phyloP scores from a whole-genome alignment of 2,888 invertebrate species.

The Orthosia incerta region DNA sequence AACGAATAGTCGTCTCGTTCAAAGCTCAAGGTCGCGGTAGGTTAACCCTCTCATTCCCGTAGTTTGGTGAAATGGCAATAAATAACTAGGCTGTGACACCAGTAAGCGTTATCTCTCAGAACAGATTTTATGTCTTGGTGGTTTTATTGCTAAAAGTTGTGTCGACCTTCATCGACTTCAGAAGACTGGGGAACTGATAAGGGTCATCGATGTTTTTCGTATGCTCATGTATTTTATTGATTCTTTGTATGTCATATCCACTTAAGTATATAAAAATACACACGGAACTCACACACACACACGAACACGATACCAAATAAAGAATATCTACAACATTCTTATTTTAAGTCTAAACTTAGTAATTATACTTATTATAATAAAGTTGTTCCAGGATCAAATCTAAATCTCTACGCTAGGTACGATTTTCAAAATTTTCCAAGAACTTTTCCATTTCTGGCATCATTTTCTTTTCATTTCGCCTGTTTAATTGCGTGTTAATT shows the following conservation, averaged over 20 bases:
- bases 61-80: conserved; percentile 29
- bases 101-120: conserved; percentile 27
- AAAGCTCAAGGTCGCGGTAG: conserved; percentile 30
- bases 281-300: conserved; percentile 1
- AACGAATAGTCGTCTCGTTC: conserved; percentile 26
- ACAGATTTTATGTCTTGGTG: conserved; percentile 14
- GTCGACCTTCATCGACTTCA: background rate
- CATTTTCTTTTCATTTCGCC: background rate
- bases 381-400: background rate
- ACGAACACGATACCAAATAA: background rate
- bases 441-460: conserved; percentile 7
- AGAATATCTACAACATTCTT: background rate
- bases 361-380: too few relatives aligned
- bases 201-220: background rate
- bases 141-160: conserved; percentile 14
- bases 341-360: background rate
- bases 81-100: conserved; percentile 46
- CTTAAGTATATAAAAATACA: background rate
- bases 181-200: background rate
- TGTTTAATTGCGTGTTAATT: conserved; percentile 42
- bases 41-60: conserved; percentile 21
- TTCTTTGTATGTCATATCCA: background rate
- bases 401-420: background rate
- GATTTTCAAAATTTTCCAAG: too few relatives aligned
- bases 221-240: background rate